Evolutionary conservation across 2,797 vertebrate species (phyloP).

Genomic region (Premnoplex brunnescens): DNA sequence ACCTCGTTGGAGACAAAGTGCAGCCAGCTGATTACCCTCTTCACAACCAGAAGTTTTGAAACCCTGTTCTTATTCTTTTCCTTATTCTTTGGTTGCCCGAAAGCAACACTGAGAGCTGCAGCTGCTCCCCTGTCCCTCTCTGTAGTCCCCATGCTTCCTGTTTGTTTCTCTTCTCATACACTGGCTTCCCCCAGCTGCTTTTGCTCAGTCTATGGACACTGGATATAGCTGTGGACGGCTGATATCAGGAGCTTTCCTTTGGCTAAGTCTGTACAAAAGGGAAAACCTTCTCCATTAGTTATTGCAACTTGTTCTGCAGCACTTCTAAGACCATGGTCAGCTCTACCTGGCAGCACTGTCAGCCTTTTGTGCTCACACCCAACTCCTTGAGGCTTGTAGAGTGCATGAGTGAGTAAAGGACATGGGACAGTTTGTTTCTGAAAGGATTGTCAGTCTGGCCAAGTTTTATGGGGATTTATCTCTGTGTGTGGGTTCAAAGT

Average conservation of each 20-base stretch:
- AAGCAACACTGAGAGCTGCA: not conserved
- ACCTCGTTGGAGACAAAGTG: not conserved
- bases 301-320: not conserved
- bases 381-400: not conserved
- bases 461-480: not conserved
- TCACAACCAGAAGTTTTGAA: not conserved
- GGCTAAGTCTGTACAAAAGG: not conserved
- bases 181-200: not conserved
- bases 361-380: not conserved
- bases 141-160: not conserved
- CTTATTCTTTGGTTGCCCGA: not conserved
- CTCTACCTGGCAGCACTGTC: not conserved
- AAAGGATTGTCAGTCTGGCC: not conserved
- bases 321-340: accelerated
- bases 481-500: accelerated
- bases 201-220: not conserved
- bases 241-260: not conserved
- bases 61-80: not conserved
- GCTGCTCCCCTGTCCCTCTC: not conserved
- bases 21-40: not conserved
- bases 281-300: not conserved
- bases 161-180: not conserved
- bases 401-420: not conserved
- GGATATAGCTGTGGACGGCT: not conserved
- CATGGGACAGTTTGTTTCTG: accelerated